Evolutionary conservation across 2,797 vertebrate species (phyloP), one percentile per base, ranked within the genome.

Genomic region (Rhodeus uyekii): DNA sequence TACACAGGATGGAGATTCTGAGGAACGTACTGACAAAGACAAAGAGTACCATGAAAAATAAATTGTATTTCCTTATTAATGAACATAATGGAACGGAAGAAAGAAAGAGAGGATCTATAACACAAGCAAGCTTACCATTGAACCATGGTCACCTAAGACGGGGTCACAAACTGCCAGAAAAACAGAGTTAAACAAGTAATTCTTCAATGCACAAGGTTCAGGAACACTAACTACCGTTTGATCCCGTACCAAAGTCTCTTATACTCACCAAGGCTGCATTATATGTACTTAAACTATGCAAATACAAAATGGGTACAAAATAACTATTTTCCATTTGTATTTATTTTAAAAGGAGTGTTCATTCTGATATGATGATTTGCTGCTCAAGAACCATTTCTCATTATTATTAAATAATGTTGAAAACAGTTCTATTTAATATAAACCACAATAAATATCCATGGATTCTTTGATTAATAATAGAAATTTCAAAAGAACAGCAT

Each of bases 81-180:
- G 14, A 50, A 79, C 36, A 29, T n/a, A 73, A 46, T 2, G 4
- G 36, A 18, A n/a, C 12, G 48, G 63, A 75, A 63, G 29, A 39
- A 55, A 29, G 18, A 32, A 2, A 24, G 7, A n/a, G 42, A 18
- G 48, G 18, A 42, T 29, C 12, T 29, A 58, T 16, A 34, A 78
- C 60, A 76, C 2, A 64, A 50, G 42, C 13, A 81, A 9, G 12
- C 94, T 94, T 89, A 99, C 98, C 98, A 99, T 99, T 22, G 95
- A 96, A 87, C 98, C 98, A 84, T 99, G 97, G 92, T 99, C 98
- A 6, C 98, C 98, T 79, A 99, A 96, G 89, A 99, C 98, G 0
- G 98, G 98, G 92, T 99, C 98, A 60, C 98, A 99, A 22, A 98
- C 98, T 99, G 95, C 0, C 89, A 94, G 78, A 87, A 84, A 53